Evolutionary conservation across 1,140 invertebrate genomes (phyloP), one percentile per base, ranked within the genome.

Genomic region (Plectus sambesii): DNA sequence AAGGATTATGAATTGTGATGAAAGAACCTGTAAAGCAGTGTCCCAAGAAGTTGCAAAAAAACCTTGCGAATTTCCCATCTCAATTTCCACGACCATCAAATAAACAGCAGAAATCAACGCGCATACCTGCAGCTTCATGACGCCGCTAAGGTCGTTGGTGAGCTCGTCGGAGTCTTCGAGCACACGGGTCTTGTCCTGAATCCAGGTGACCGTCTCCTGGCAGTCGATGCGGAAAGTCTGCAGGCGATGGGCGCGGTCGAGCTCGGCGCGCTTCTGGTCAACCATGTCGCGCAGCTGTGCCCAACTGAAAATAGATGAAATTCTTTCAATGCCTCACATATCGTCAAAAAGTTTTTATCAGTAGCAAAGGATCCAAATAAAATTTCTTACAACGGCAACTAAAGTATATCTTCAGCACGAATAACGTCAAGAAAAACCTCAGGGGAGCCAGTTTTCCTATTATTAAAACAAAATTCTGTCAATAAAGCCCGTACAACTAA

Each of bases 141-240:
- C 81, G 48, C 88, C 75, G 49, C 69, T 69, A 17, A 77, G 64
- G 61, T 77, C 75, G 58, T 60, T 63, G 26, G 66, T 66, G 9
- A 69, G 51, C 38, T 69, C 67, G 33, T 65, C 69, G 22, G 69
- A 55, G 45, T 69, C 66, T 38, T 71, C 66, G 38, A 99, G 77
- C 56, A 98, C 86, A 59, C 92, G 79, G 60, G 92, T 92, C 77
- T 99, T 99, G 68, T 99, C 94, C 74, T 96, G 88, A 69, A 99
- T 99, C 94, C 94, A 99, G 0, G 87, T 67, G 33, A 66, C 62
- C 19, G 62, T 64, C 74, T 99, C 93, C 58, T 90, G 82, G 68
- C 90, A 96, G 72, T 99, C 94, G 73, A 98, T 97, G 67, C 97
- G 88, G 85, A 96, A 99, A 26, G 90, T 97, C 74, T 98, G 93